Evolutionary conservation across 2,113 vertebrate genomes (phyloP), one percentile per base, ranked within the genome.

Genomic region (Channa maculata): DNA sequence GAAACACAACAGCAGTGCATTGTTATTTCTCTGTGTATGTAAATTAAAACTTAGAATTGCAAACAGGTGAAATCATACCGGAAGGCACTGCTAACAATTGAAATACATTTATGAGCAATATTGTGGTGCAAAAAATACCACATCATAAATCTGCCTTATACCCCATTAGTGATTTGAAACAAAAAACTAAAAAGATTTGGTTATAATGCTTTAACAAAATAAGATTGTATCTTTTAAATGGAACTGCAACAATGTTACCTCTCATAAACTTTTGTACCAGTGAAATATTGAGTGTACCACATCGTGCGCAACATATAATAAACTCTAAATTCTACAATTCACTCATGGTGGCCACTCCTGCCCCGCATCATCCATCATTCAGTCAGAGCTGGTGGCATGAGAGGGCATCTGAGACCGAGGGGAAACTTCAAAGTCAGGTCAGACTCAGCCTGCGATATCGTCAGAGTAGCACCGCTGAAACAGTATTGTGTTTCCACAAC

Each of bases 401-500:
- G 59, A 76, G 80, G 80, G 73, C 70, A 84, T 53, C 76, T 0
- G 65, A 77, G 65, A 38, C 58, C 2, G 44, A 37, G 8, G 5
- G 11, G n/a, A 57, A 55, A 50, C 86, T 83, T 88, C 80, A 89
- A 88, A 88, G 69, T 54, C 75, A 64, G 84, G 71, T 80, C 49
- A 6, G 65, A 36, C 48, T 8, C 24, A 1, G 55, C 36, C 63
- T 4, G 38, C 41, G 5, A 24, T 14, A 3, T 13, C 34, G 76
- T 61, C 80, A 48, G 70, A 15, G 77, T 79, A 76, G 80, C 87
- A 78, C 58, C 14, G 57, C 68, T 58, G 3, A 48, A 57, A 8
- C 53, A 1, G 45, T 3, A 90, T 90, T 92, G 89, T 92, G 78
- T 79, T 81, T 15, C 61, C 44, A 50, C 76, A 86, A 92, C 87